Evolutionary conservation across 2,888 invertebrate genomes (phyloP).

Genomic region (Campopleginae sp.): DNA sequence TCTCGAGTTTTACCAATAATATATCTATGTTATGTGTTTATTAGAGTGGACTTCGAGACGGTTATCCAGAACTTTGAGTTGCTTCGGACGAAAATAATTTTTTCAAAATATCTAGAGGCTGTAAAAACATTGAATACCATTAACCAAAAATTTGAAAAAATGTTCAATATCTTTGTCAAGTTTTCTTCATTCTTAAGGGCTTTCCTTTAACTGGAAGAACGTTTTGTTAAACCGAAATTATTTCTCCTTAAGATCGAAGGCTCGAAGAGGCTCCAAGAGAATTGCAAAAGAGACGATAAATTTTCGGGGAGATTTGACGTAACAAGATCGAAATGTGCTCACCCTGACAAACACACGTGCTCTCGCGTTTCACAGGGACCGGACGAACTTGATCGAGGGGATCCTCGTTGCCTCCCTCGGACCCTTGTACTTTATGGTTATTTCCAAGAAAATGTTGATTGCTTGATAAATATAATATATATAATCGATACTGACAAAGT

Average conservation of each 20-base stretch:
- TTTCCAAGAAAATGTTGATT: conserved; percentile 46
- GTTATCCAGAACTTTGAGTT: background rate
- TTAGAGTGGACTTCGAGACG: conserved; percentile 5
- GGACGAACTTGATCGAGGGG: conserved; percentile 65
- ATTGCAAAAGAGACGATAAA: background rate
- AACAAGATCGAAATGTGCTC: background rate
- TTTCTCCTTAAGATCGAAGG: background rate
- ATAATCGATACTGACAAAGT: conserved; percentile 16
- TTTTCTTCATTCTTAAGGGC: background rate
- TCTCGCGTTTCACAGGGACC: conserved; percentile 64
- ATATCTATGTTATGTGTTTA: background rate
- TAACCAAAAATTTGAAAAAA: background rate
- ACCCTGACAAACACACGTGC: conserved; percentile 26
- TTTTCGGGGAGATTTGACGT: background rate
- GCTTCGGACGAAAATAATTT: background rate
- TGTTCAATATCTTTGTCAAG: background rate
- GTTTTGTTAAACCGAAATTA: background rate
- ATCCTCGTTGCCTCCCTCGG: conserved; percentile 32
- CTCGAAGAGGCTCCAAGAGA: background rate
- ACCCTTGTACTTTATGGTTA: conserved; percentile 59
- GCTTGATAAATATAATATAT: background rate
- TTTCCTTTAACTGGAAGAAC: background rate
- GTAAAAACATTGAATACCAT: background rate
- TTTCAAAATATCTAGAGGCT: background rate
- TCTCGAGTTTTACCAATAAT: conserved; percentile 72